A percentile compares a stretch with the other conserved stretches of the same genome.
Conservation (phyloP, 1,140 invertebrate genomes). For the Ctenoplectra terminalis region DNA sequence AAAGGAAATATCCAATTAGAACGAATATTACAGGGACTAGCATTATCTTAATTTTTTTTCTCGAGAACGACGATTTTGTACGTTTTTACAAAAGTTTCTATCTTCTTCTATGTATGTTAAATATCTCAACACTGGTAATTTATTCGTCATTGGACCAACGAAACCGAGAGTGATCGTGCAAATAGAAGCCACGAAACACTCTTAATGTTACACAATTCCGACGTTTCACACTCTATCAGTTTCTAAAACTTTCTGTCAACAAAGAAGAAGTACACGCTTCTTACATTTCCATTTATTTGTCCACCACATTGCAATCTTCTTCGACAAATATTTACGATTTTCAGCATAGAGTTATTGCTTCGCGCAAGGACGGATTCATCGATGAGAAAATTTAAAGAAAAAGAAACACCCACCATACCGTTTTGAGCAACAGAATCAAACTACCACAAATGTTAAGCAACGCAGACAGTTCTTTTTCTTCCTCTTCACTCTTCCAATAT, state of each 20-base stretch:
- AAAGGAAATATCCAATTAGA: not conserved
- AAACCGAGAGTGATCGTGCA: not conserved
- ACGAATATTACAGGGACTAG: not conserved
- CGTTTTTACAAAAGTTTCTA: not conserved
- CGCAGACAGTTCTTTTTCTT: no score
- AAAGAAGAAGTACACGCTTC: not conserved
- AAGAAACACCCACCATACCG: no score
- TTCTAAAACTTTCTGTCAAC: slow-evolving; percentile 1
- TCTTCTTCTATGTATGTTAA: not conserved
- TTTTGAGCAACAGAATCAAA: not conserved
- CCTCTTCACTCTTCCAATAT: not conserved
- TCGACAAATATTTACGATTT: not conserved
- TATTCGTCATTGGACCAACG: not conserved
- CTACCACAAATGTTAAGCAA: not conserved
- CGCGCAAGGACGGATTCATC: not conserved
- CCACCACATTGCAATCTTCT: not conserved
- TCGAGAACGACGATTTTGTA: not conserved
- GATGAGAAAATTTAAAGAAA: not conserved
- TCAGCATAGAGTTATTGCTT: not conserved
- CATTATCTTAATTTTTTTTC: not conserved
- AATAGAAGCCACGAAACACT: not conserved
- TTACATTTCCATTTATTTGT: not conserved
- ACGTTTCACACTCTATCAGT: not conserved
- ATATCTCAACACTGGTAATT: not conserved
- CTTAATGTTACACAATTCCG: not conserved